Base-by-base conservation (phyloP, 2,888 invertebrate genomes). In the Alviniconcha strummeri region DNA sequence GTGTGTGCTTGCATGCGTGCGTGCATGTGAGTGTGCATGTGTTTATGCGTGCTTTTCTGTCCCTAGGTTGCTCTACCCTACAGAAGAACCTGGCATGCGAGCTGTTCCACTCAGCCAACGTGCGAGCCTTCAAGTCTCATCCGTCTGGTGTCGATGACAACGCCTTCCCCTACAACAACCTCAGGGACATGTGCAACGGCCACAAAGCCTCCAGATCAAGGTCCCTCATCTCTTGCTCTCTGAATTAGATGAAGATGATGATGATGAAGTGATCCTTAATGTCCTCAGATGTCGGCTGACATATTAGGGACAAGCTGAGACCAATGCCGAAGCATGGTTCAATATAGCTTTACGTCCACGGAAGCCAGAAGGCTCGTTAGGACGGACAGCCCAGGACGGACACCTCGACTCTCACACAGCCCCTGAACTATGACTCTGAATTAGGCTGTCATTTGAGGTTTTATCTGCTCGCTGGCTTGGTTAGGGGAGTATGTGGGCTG, bases 141-240 rank as follows among this genome's bases (percentile, higher is more conserved):
- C 89, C 90, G 17, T 90, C 90, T 67, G 88, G 88, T 81, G 83
- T 82, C 56, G 84, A 84, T 67, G 90, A 90, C 86, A 87, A 88
- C 84, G 90, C 89, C 19, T 89, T 84, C 82, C 84, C 90, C 9
- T 86, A 87, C 76, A 88, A 89, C 84, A 90, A 90, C 77, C 88
- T 90, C 77, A 55, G 80, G 55, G 90, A 90, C 74, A 85, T 89
- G 5, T 90, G 90, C 78, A 64, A 85, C 64, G 89, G 89, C 11
- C 82, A 81, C 13, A 82, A 84, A 52, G 88, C 85, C 3, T 77
- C 88, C 11, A 83, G 88, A 79, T 89, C 89, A 6, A 82, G 84
- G 89, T 89, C 78, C 77, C 36, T 36, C 36, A 36, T 36, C 36
- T 36, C 36, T 36, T 36, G 36, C 36, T 36, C 36, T 36, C 36